A percentile compares a stretch with the other conserved stretches of the same genome.
Conservation (phyloP, 2,113 vertebrate species). For the Synodontis membranacea region DNA sequence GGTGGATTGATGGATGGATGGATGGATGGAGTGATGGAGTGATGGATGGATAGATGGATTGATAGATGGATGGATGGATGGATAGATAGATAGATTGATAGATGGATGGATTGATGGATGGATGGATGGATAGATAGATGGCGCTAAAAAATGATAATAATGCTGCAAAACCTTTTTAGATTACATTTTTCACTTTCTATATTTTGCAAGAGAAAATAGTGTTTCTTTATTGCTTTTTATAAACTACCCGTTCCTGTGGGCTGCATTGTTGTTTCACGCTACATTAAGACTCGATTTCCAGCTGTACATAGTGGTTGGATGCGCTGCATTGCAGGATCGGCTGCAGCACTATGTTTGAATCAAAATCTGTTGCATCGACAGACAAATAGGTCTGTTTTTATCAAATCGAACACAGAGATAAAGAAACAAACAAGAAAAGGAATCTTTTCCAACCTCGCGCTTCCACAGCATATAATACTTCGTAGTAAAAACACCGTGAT, state of each 20-base stretch:
- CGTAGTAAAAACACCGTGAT: neutral
- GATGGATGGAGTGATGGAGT: too few relatives aligned
- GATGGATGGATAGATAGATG: too few relatives aligned
- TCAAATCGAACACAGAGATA: neutral
- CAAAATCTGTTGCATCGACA: neutral
- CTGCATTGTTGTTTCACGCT: neutral
- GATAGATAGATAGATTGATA: too few relatives aligned
- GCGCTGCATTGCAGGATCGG: neutral
- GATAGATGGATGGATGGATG: too few relatives aligned
- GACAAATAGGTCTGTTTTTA: neutral
- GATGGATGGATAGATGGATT: too few relatives aligned
- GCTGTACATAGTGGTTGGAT: neutral
- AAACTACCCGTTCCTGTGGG: neutral
- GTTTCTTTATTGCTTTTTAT: neutral
- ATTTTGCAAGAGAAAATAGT: neutral
- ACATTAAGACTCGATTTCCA: neutral
- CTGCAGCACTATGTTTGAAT: neutral
- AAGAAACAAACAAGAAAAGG: neutral
- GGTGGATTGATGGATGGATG: too few relatives aligned
- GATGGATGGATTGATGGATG: too few relatives aligned
- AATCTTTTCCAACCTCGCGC: neutral
- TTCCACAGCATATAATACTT: neutral
- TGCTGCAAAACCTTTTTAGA: neutral
- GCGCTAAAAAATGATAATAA: too few relatives aligned
- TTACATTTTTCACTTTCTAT: neutral